phyloP scores from a whole-genome alignment of 2,797 vertebrate species.

The Anguilla pacifica region DNA sequence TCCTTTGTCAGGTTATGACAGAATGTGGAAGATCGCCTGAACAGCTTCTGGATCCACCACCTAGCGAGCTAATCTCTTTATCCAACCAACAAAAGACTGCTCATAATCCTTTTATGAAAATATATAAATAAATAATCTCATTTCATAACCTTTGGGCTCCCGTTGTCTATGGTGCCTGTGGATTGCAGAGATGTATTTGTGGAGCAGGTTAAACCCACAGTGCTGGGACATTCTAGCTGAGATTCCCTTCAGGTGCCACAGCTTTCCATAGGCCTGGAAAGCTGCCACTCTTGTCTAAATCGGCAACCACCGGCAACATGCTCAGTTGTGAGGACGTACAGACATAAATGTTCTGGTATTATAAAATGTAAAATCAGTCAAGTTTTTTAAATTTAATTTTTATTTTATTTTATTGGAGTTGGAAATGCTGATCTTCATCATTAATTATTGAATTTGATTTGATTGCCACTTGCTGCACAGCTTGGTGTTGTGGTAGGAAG shows the following conservation, averaged over 20 bases:
- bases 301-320: neutral
- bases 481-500: constrained; percentile 54
- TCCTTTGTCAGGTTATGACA: constrained; percentile 13
- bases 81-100: constrained; percentile 60
- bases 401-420: constrained; percentile 57
- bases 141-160: neutral
- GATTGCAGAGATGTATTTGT: neutral
- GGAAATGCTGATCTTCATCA: constrained; percentile 68
- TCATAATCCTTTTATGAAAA: constrained; percentile 1
- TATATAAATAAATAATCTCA: constrained; percentile 14
- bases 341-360: constrained; percentile 42
- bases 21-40: neutral
- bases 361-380: constrained; percentile 69
- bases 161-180: neutral
- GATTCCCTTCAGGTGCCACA: neutral
- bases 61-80: constrained; percentile 33
- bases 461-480: constrained; percentile 65
- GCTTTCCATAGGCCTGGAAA: neutral
- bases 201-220: neutral
- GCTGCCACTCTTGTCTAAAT: neutral
- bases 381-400: constrained; percentile 51
- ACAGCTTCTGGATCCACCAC: constrained; percentile 14
- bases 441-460: constrained; percentile 72
- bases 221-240: neutral
- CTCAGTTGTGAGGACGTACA: neutral